A percentile compares a stretch with the other conserved stretches of the same genome.
These are phyloP conservation scores for Muscicapa comitata DNA, from an alignment of 2,797 vertebrate species.

Conservation along the genomic window DNA sequence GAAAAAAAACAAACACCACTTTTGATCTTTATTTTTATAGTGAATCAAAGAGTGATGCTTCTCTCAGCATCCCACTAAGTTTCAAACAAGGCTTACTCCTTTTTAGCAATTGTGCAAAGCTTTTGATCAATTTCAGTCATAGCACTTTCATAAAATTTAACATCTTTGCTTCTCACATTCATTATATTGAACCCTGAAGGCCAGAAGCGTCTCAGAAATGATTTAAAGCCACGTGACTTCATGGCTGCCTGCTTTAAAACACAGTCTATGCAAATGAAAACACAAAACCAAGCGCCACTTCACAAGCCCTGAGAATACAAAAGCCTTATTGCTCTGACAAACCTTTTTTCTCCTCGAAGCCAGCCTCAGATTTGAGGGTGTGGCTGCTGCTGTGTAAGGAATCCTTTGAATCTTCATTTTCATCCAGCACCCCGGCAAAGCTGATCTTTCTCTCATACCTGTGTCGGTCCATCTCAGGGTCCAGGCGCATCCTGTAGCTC, in stretches of 20 bases:
- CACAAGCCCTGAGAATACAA: slow-evolving; percentile 23
- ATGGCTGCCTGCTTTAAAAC: slow-evolving; percentile 26
- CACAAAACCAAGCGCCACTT: slow-evolving; percentile 38
- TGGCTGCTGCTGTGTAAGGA: slow-evolving; percentile 98
- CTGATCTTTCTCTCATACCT: slow-evolving; percentile 99
- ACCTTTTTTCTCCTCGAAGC: slow-evolving; percentile 93
- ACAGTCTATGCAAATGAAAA: slow-evolving; percentile 39
- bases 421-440: slow-evolving; percentile 96
- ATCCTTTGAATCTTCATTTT: slow-evolving; percentile 92
- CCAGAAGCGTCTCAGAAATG: neutral
- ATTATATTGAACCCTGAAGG: neutral
- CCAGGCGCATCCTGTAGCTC: slow-evolving; percentile 90
- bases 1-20: neutral
- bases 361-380: slow-evolving; percentile 94
- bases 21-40: slow-evolving; percentile 5
- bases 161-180: slow-evolving; percentile 57
- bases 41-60: neutral
- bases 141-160: neutral
- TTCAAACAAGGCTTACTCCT: neutral
- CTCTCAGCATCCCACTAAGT: neutral
- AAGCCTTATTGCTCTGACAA: slow-evolving; percentile 46
- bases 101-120: neutral
- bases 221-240: slow-evolving; percentile 32
- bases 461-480: slow-evolving; percentile 93
- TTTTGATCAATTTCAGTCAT: neutral